Percentiles rank a stretch among this genome's conserved stretches.
phyloP scores from a whole-genome alignment of 1,140 invertebrate species.

The Philotrypesis tridentata region DNA sequence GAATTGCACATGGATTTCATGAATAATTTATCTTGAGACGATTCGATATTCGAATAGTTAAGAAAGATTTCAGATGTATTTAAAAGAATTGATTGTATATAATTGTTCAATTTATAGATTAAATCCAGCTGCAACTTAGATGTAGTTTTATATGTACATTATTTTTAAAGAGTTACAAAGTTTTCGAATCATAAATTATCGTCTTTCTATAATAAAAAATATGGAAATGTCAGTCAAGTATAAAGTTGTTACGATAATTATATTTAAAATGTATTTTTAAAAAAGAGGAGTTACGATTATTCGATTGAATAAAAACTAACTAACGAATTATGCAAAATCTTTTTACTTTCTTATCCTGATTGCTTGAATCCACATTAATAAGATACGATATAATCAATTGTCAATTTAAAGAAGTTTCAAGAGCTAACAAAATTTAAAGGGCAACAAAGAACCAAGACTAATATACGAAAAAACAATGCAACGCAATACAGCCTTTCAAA shows the following conservation, averaged over 20 bases:
- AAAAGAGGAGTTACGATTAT: constrained; percentile 19
- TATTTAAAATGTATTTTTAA: constrained; percentile 38
- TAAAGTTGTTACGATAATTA: constrained; percentile 20
- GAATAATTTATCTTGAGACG: background rate
- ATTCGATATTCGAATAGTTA: constrained; percentile 4
- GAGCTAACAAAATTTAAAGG: background rate
- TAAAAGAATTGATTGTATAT: background rate
- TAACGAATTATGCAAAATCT: background rate
- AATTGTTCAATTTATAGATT: constrained; percentile 33
- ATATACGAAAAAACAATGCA: background rate
- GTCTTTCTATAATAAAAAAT: background rate
- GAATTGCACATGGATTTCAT: constrained; percentile 28
- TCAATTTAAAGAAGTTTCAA: background rate
- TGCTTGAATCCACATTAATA: background rate
- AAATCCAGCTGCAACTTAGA: constrained; percentile 13
- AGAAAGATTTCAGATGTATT: background rate
- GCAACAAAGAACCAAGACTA: background rate
- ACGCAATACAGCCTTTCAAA: background rate
- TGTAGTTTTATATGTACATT: constrained; percentile 41
- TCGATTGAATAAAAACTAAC: constrained; percentile 46
- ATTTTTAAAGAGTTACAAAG: constrained; percentile 23
- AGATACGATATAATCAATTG: background rate
- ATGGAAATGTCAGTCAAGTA: background rate
- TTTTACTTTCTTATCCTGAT: background rate
- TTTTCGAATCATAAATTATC: constrained; percentile 20